Conservation (phyloP, 2,888 invertebrate genomes). For the Congeria kusceri region DNA sequence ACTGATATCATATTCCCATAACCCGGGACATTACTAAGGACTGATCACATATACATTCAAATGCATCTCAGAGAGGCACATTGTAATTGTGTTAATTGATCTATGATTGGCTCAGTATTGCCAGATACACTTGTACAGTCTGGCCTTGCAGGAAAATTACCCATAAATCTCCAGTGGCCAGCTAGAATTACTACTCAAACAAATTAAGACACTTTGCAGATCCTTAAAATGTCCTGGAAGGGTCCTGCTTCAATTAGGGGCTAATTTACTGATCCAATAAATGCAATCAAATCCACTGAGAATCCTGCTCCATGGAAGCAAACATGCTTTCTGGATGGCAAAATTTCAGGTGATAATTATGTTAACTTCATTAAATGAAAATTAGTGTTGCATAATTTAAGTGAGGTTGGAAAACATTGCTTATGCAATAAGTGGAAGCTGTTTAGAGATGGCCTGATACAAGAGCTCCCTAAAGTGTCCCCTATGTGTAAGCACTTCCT, state of each 20-base stretch:
- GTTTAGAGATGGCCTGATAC: slow-evolving; percentile 11
- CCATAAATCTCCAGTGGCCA: too few relatives aligned
- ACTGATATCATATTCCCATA: too few relatives aligned
- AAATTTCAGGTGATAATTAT: too few relatives aligned
- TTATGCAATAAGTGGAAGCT: slow-evolving; percentile 5
- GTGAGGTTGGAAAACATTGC: neutral
- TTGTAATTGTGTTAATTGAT: too few relatives aligned
- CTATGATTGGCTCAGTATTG: too few relatives aligned
- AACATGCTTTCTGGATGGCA: too few relatives aligned
- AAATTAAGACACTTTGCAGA: slow-evolving; percentile 43
- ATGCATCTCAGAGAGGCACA: too few relatives aligned
- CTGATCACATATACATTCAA: too few relatives aligned
- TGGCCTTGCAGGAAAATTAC: too few relatives aligned
- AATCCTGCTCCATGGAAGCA: neutral
- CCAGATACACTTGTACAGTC: too few relatives aligned
- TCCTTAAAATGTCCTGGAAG: slow-evolving; percentile 9
- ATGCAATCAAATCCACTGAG: slow-evolving; percentile 12
- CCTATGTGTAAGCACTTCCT: slow-evolving; percentile 38
- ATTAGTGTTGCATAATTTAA: slow-evolving; percentile 28
- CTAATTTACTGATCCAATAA: slow-evolving; percentile 38
- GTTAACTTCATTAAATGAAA: neutral
- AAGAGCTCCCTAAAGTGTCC: slow-evolving; percentile 32
- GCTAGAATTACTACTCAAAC: slow-evolving; percentile 4
- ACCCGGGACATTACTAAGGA: too few relatives aligned
- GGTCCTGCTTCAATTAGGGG: slow-evolving; percentile 27